Percentiles rank a stretch among this genome's conserved stretches.
phyloP scores from a whole-genome alignment of 2,888 invertebrate genomes.

The Eristalis tenax region DNA sequence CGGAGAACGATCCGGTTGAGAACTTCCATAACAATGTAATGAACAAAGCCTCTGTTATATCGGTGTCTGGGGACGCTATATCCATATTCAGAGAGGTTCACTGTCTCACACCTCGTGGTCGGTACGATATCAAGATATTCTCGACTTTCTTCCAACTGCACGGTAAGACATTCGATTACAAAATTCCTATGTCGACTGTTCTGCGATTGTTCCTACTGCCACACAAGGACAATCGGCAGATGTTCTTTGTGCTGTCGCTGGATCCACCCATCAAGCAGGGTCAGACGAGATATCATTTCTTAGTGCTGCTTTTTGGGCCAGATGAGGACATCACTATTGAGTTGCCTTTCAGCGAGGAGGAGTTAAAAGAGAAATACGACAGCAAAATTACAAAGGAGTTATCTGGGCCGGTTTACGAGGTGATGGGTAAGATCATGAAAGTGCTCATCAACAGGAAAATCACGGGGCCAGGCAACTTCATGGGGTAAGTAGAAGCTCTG shows the following conservation, averaged over 20 bases:
- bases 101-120: slow-evolving; percentile 96
- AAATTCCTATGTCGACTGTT: slow-evolving; percentile 98
- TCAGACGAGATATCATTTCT: slow-evolving; percentile 98
- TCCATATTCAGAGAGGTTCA: slow-evolving; percentile 98
- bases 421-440: slow-evolving; percentile 98
- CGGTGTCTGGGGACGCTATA: slow-evolving; percentile 98
- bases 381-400: slow-evolving; percentile 95
- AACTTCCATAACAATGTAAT: slow-evolving; percentile 98
- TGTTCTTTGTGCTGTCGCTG: slow-evolving; percentile 98
- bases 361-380: slow-evolving; percentile 95
- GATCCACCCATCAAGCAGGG: slow-evolving; percentile 99
- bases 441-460: slow-evolving; percentile 96
- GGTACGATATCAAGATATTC: slow-evolving; percentile 96
- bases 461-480: slow-evolving; percentile 94
- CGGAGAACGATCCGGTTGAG: slow-evolving; percentile 95
- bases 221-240: slow-evolving; percentile 98
- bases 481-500: slow-evolving; percentile 85
- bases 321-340: slow-evolving; percentile 97
- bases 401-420: slow-evolving; percentile 96
- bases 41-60: slow-evolving; percentile 98
- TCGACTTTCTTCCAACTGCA: slow-evolving; percentile 95
- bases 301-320: slow-evolving; percentile 95
- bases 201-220: slow-evolving; percentile 96
- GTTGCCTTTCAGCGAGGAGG: slow-evolving; percentile 94
- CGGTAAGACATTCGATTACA: slow-evolving; percentile 99